Evolutionary conservation across 2,888 invertebrate species (phyloP).

Genomic region (Papilio protenor): DNA sequence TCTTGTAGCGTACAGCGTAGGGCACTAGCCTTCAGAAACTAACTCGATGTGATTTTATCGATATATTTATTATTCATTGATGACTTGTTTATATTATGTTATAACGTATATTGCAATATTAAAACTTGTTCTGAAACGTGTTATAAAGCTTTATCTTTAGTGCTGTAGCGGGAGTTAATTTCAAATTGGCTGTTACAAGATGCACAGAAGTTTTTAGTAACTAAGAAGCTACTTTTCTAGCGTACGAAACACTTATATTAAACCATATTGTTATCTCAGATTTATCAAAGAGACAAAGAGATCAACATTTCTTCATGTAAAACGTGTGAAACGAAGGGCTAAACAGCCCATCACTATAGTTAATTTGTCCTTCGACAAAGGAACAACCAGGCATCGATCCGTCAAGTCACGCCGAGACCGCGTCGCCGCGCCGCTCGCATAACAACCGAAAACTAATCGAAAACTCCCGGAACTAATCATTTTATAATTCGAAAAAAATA

Average conservation of each 20-base stretch:
- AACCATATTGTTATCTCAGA: not conserved
- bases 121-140: not conserved
- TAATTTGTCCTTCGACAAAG: slow-evolving; percentile 70
- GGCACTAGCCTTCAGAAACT: slow-evolving; percentile 67
- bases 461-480: slow-evolving; percentile 81
- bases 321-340: not conserved
- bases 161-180: not conserved
- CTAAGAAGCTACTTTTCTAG: not conserved
- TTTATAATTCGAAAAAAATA: slow-evolving; percentile 72
- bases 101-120: not conserved
- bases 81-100: not conserved
- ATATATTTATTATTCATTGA: slow-evolving; percentile 39
- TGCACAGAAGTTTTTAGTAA: not conserved
- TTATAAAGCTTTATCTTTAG: not conserved
- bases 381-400: slow-evolving; percentile 69
- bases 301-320: not conserved
- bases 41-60: slow-evolving; percentile 59
- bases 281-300: not conserved
- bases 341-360: slow-evolving; percentile 47
- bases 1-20: slow-evolving; percentile 59
- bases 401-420: slow-evolving; percentile 74
- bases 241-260: not conserved
- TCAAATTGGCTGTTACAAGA: not conserved
- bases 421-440: slow-evolving; percentile 53
- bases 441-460: slow-evolving; percentile 79